Evolutionary conservation across 2,797 vertebrate species (phyloP).

Genomic region (Crenuchus spilurus): DNA sequence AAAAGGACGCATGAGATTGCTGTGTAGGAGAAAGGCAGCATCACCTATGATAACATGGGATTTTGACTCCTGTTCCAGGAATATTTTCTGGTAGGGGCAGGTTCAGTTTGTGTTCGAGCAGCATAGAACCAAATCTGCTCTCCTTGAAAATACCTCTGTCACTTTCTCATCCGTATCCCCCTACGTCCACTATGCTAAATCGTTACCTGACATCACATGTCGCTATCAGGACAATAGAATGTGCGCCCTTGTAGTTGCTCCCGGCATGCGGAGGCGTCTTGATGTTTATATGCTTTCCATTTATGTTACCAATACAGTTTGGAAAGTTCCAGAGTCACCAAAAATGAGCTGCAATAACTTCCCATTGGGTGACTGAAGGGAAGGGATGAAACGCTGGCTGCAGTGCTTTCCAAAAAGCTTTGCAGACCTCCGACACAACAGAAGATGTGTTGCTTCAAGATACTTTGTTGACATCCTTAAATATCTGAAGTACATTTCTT

Average conservation of each 20-base stretch:
- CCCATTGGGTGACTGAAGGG: background rate
- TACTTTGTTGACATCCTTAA: too few relatives aligned
- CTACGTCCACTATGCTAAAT: constrained; percentile 18
- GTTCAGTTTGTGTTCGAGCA: background rate
- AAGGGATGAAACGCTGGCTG: background rate
- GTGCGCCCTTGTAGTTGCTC: constrained; percentile 8
- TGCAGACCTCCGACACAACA: background rate
- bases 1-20: constrained; percentile 33
- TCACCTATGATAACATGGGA: constrained; percentile 32
- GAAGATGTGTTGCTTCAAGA: background rate
- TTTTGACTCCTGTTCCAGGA: background rate
- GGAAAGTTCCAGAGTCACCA: constrained; percentile 22
- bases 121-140: background rate
- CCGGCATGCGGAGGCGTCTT: background rate
- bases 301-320: constrained; percentile 12
- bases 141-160: constrained; percentile 9
- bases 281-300: constrained; percentile 11
- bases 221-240: constrained; percentile 14
- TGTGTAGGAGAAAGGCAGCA: constrained; percentile 14
- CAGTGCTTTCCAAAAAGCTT: constrained; percentile 10
- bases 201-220: background rate
- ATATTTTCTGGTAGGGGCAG: background rate
- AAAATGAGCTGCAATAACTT: background rate
- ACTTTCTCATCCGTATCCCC: background rate
- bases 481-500: too few relatives aligned